Conservation (phyloP, 1,140 invertebrate species). For the Drosophila virilis region DNA sequence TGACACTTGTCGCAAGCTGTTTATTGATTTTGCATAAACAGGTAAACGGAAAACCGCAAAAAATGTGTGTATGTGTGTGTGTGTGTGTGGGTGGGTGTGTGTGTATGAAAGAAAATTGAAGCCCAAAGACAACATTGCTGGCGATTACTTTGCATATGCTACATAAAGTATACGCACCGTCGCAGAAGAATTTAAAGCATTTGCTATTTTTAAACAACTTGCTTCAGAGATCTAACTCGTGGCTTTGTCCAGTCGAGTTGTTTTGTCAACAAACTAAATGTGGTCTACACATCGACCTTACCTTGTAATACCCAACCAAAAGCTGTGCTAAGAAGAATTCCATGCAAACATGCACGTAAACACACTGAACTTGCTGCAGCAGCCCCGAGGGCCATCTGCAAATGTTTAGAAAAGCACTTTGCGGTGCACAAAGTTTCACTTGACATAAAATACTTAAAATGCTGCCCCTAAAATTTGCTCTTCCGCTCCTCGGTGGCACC, state of each 20-base stretch:
- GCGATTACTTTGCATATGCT: conserved; percentile 55
- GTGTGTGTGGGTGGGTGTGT: background rate
- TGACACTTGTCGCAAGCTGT: conserved; percentile 37
- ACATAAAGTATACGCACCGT: conserved; percentile 30
- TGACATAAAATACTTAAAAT: conserved; percentile 41
- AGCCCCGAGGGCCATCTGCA: conserved; percentile 49
- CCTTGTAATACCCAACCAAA: conserved; percentile 24
- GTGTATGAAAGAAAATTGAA: conserved; percentile 42
- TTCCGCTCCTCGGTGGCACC: background rate
- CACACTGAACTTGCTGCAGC: conserved; percentile 21
- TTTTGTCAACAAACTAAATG: conserved; percentile 69
- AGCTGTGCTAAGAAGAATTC: conserved; percentile 35
- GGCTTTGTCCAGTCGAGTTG: conserved; percentile 11
- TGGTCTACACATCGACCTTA: conserved; percentile 34
- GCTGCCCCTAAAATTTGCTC: conserved; percentile 31
- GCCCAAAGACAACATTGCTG: conserved; percentile 51
- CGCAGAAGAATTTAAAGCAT: background rate
- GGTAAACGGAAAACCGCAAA: background rate
- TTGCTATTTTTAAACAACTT: background rate
- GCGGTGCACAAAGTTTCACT: conserved; percentile 59
- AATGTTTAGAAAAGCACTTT: conserved; percentile 65
- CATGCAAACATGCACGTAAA: conserved; percentile 25
- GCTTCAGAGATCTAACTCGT: background rate
- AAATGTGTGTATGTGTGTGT: background rate
- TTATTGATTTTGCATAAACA: conserved; percentile 75